Evolutionary conservation across 2,113 vertebrate species (phyloP).

Genomic region (Myodes glareolus): DNA sequence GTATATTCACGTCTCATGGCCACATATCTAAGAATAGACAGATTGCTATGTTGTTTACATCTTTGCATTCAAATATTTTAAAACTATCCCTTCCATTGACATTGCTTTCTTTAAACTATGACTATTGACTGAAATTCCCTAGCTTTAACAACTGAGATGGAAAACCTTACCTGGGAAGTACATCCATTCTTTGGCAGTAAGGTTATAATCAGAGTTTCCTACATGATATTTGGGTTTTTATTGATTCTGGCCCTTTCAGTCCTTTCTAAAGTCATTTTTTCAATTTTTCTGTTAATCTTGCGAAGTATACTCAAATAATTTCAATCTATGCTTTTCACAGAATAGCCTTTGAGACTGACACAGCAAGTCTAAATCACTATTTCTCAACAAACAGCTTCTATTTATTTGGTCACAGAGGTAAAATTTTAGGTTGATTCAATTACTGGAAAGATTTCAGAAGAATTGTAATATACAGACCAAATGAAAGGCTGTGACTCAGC

Average conservation of each 20-base stretch:
- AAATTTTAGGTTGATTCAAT: conserved; percentile 55
- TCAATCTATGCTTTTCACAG: conserved; percentile 44
- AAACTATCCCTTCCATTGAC: conserved; percentile 17
- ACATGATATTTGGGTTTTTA: not conserved
- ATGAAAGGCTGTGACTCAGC: conserved; percentile 12
- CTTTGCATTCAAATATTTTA: not conserved
- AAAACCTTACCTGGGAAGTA: not conserved
- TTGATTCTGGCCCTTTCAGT: not conserved
- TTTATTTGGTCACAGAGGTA: conserved; percentile 36
- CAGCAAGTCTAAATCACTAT: conserved; percentile 34
- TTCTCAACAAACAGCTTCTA: conserved; percentile 43
- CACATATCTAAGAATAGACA: not conserved
- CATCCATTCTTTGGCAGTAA: not conserved
- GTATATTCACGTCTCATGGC: not conserved
- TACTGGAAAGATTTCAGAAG: conserved; percentile 56
- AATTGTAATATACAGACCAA: conserved; percentile 41
- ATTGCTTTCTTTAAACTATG: conserved; percentile 5
- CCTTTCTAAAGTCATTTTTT: conserved; percentile 33
- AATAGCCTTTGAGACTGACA: conserved; percentile 35
- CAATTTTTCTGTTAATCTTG: conserved; percentile 55
- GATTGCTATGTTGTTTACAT: not conserved
- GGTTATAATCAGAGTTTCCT: not conserved
- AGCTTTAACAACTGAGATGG: not conserved
- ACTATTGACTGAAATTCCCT: not conserved
- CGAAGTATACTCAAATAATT: conserved; percentile 37